Evolutionary conservation across 2,797 vertebrate species (phyloP).

Genomic region (Acanthurus lineatus): DNA sequence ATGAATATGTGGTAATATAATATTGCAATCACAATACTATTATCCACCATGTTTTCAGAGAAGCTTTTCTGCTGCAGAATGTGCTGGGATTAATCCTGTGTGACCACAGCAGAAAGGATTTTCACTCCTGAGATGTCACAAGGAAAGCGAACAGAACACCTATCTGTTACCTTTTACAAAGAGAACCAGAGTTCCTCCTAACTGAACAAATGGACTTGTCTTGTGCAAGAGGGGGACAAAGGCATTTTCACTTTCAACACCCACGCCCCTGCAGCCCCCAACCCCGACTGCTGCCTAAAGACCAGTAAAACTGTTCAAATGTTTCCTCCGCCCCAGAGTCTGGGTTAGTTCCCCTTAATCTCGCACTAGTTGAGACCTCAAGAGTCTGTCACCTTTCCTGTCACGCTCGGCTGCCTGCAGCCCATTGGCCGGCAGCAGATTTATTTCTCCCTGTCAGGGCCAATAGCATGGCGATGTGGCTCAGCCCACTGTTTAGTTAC

Average conservation of each 20-base stretch:
- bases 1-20: constrained; percentile 10
- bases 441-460: constrained; percentile 90
- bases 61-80: constrained; percentile 22
- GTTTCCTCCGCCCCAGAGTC: constrained; percentile 75
- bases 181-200: constrained; percentile 76
- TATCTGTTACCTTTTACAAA: constrained; percentile 81
- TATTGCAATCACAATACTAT: background rate
- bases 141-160: constrained; percentile 76
- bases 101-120: constrained; percentile 54
- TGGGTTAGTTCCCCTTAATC: constrained; percentile 80
- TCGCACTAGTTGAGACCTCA: constrained; percentile 79
- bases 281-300: constrained; percentile 68
- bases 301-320: constrained; percentile 75
- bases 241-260: constrained; percentile 74
- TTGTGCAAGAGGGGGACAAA: constrained; percentile 68
- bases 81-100: constrained; percentile 41
- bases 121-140: constrained; percentile 51
- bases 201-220: constrained; percentile 86
- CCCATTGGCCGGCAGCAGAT: constrained; percentile 89
- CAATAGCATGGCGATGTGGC: constrained; percentile 86
- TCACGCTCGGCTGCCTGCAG: constrained; percentile 85
- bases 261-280: constrained; percentile 56
- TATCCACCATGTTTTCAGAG: constrained; percentile 18
- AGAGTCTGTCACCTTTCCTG: constrained; percentile 83
- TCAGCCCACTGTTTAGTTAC: constrained; percentile 88